These are phyloP conservation scores for Drosophila nigricruria DNA, from an alignment of 2,888 invertebrate species.

Conservation along the genomic window DNA sequence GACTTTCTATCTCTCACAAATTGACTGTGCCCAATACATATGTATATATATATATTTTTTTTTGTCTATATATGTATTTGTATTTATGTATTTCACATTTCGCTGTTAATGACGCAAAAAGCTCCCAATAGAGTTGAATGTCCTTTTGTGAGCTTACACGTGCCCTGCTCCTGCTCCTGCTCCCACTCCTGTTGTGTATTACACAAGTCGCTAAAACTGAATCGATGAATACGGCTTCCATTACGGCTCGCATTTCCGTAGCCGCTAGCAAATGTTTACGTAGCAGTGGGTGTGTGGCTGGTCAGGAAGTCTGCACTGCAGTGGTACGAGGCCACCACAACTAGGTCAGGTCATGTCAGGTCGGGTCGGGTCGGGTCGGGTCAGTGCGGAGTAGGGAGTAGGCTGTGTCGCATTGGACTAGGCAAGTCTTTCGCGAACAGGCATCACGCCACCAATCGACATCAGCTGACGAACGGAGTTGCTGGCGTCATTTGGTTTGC, in stretches of 20 bases:
- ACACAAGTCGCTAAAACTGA: slow-evolving; percentile 42
- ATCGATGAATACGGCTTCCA: slow-evolving; percentile 70
- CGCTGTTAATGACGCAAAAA: slow-evolving; percentile 29
- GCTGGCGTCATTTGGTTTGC: slow-evolving; percentile 60
- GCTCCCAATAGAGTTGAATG: slow-evolving; percentile 60
- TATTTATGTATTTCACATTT: background rate
- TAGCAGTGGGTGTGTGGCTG: background rate
- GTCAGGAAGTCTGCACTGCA: background rate
- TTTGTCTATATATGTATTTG: background rate
- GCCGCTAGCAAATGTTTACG: slow-evolving; percentile 39
- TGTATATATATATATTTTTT: background rate
- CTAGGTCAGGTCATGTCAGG: slow-evolving; percentile 68
- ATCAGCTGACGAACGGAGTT: slow-evolving; percentile 6
- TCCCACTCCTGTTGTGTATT: background rate
- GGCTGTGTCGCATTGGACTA: background rate
- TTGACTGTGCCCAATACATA: slow-evolving; percentile 16
- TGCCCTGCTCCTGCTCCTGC: slow-evolving; percentile 4
- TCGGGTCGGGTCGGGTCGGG: slow-evolving; percentile 15
- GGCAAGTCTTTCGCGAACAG: slow-evolving; percentile 16
- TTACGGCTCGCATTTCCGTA: slow-evolving; percentile 49
- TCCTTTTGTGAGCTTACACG: slow-evolving; percentile 49
- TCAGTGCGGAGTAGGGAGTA: background rate
- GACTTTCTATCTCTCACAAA: slow-evolving; percentile 42
- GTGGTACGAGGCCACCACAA: slow-evolving; percentile 51
- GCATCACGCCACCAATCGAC: slow-evolving; percentile 67